Conservation (phyloP, 2,888 invertebrate genomes). For the Spisula solida region DNA sequence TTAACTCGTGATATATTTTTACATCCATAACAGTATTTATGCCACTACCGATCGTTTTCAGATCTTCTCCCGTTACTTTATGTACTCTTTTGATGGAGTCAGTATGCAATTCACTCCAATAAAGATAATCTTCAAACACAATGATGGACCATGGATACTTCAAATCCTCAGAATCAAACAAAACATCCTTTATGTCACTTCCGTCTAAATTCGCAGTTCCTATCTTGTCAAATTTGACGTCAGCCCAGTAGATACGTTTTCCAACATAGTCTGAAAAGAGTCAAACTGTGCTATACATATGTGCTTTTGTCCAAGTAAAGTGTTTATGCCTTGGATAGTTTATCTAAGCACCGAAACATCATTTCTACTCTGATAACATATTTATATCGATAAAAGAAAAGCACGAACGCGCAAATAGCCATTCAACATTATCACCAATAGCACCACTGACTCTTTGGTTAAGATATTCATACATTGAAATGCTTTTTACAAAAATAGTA, state of each 20-base stretch:
- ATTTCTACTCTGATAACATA: too few relatives aligned
- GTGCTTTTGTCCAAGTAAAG: neutral
- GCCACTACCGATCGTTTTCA: constrained; percentile 89
- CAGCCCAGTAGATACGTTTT: constrained; percentile 97
- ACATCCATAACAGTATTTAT: constrained; percentile 75
- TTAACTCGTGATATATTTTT: constrained; percentile 70
- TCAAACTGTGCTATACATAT: neutral
- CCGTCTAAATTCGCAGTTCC: too few relatives aligned
- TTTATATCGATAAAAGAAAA: neutral
- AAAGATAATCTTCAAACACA: constrained; percentile 98
- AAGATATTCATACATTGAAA: too few relatives aligned
- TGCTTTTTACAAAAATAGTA: too few relatives aligned
- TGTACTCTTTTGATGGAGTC: constrained; percentile 96
- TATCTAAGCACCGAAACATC: too few relatives aligned
- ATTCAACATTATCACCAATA: too few relatives aligned
- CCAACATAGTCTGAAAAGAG: constrained; percentile 93
- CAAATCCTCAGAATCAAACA: constrained; percentile 91
- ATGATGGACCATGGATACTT: constrained; percentile 98
- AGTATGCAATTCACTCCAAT: constrained; percentile 99
- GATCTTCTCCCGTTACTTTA: constrained; percentile 95
- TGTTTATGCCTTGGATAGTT: too few relatives aligned
- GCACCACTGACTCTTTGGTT: too few relatives aligned
- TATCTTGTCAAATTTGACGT: constrained; percentile 96
- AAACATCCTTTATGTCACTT: constrained; percentile 91
- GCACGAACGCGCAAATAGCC: neutral